Conservation (phyloP, 30 jellyfish, hydroid and myxozoan species). For the Aurelia coerulea region DNA sequence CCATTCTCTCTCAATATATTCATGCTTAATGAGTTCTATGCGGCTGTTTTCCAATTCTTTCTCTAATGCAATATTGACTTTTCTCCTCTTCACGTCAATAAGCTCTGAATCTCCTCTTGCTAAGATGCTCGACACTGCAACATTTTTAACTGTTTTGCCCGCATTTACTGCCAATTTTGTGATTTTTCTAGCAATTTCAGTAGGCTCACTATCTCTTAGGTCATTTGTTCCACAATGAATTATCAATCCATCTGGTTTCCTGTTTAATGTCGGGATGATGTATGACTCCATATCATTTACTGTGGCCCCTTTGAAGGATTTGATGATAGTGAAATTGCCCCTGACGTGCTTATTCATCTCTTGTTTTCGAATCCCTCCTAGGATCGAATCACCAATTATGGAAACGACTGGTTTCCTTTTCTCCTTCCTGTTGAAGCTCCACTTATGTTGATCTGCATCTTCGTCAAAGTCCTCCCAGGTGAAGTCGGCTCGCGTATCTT, state of each 20-base stretch:
- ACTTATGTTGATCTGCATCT: no score
- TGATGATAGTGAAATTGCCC: no score
- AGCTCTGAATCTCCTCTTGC: constrained; percentile 9
- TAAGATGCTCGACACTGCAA: neutral
- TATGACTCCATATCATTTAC: constrained; percentile 6
- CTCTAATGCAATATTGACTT: neutral
- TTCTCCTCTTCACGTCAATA: neutral
- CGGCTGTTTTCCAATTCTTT: neutral
- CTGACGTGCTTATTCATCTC: no score
- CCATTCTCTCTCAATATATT: neutral
- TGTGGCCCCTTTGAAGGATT: no score
- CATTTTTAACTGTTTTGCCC: neutral
- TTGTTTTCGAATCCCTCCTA: no score
- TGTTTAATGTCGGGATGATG: constrained; percentile 6
- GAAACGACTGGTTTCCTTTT: no score
- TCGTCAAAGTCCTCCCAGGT: no score
- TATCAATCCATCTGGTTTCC: constrained; percentile 7
- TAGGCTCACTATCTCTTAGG: neutral
- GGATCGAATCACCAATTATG: no score
- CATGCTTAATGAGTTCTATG: neutral
- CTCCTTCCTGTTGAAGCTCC: no score
- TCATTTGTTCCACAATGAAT: constrained; percentile 16
- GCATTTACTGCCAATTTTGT: constrained; percentile 1
- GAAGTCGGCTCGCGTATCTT: no score
- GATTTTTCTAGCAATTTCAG: constrained; percentile 5